phyloP scores from a whole-genome alignment of 2,113 vertebrate species.

The Antennarius striatus region DNA sequence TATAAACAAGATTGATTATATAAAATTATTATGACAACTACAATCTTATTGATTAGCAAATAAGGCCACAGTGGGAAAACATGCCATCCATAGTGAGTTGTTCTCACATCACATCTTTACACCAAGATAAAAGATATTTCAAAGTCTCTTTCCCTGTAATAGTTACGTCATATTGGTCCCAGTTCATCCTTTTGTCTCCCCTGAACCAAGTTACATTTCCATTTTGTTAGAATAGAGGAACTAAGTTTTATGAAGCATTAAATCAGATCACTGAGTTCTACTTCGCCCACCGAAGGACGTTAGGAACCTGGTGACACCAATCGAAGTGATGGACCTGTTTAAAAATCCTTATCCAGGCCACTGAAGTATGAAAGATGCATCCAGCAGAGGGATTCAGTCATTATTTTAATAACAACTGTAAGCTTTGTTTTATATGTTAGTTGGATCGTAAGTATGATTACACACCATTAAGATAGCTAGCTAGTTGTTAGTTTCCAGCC shows the following conservation, averaged over 20 bases:
- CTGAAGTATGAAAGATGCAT: too few species aligned
- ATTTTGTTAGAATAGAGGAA: slow-evolving; percentile 22
- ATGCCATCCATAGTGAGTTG: background rate
- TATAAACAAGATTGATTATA: background rate
- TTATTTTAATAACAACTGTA: too few species aligned
- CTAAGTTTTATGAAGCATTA: background rate
- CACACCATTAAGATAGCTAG: too few species aligned
- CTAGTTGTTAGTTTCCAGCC: too few species aligned
- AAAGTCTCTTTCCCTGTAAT: slow-evolving; percentile 29
- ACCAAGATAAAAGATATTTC: slow-evolving; percentile 43
- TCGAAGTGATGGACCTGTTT: too few species aligned
- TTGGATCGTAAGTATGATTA: too few species aligned
- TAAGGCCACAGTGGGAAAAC: slow-evolving; percentile 5
- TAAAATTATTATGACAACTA: background rate
- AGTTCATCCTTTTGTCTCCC: slow-evolving; percentile 20
- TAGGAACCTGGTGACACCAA: slow-evolving; percentile 3
- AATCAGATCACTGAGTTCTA: background rate
- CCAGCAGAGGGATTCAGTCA: too few species aligned
- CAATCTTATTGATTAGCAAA: background rate
- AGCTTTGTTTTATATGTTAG: too few species aligned
- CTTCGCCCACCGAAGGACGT: slow-evolving; percentile 16
- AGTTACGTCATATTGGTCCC: slow-evolving; percentile 39
- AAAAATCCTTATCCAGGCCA: too few species aligned
- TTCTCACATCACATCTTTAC: slow-evolving; percentile 38
- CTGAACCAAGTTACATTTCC: slow-evolving; percentile 34